phyloP scores from a whole-genome alignment of 2,797 vertebrate genomes.

The Tinamus major region DNA sequence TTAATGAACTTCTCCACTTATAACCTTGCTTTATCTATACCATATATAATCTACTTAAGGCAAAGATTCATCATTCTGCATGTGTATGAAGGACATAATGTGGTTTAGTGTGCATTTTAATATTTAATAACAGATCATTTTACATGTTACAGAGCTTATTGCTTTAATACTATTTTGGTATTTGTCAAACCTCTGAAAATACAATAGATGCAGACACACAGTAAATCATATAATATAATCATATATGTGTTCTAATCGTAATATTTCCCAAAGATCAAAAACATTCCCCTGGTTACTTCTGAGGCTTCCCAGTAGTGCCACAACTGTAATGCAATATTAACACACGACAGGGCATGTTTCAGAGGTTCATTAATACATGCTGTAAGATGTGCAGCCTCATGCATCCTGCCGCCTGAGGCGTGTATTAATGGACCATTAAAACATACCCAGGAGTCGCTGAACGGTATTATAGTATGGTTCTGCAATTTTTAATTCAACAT shows the following conservation, averaged over 20 bases:
- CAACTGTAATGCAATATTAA: neutral
- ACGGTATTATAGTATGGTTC: slow-evolving; percentile 24
- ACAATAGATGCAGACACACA: neutral
- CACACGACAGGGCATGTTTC: slow-evolving; percentile 47
- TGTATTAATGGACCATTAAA: slow-evolving; percentile 74
- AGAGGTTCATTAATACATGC: slow-evolving; percentile 50
- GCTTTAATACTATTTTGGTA: neutral
- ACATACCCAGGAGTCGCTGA: slow-evolving; percentile 70
- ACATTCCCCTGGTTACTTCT: slow-evolving; percentile 5
- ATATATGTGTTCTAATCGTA: neutral
- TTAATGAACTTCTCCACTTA: neutral
- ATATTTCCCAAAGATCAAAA: slow-evolving; percentile 8
- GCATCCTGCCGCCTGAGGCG: slow-evolving; percentile 21
- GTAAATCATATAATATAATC: neutral
- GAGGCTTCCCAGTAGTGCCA: neutral
- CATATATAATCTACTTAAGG: neutral
- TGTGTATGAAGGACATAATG: accelerated
- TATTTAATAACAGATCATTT: neutral
- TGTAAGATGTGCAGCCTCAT: slow-evolving; percentile 56
- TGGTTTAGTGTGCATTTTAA: neutral
- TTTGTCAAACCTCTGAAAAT: slow-evolving; percentile 14
- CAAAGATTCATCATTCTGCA: neutral
- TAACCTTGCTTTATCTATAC: neutral
- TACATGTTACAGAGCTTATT: neutral
- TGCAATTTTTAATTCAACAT: slow-evolving; percentile 59